Conservation (phyloP, 2,797 vertebrate species). For the Australoheros facetus region DNA sequence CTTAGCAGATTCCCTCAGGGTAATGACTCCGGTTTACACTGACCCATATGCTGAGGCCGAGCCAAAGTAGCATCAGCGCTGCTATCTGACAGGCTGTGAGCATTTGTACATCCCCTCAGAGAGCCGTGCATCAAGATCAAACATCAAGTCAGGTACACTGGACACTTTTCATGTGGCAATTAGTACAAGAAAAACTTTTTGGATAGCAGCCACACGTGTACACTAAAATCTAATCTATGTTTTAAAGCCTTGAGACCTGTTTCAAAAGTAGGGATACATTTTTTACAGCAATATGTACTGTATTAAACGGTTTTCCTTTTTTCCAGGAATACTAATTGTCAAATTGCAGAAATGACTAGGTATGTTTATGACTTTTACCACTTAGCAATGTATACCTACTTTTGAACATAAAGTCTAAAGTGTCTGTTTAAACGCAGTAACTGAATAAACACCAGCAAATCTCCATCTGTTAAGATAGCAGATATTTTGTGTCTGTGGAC, state of each 20-base stretch:
- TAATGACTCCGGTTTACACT: slow-evolving; percentile 56
- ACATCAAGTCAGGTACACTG: neutral
- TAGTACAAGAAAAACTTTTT: neutral
- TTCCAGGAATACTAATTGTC: slow-evolving; percentile 12
- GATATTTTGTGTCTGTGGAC: slow-evolving; percentile 27
- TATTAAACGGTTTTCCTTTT: slow-evolving; percentile 2
- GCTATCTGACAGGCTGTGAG: slow-evolving; percentile 66
- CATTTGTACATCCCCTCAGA: slow-evolving; percentile 57
- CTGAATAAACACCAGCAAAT: slow-evolving; percentile 70
- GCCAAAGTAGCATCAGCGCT: slow-evolving; percentile 54
- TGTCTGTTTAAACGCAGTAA: slow-evolving; percentile 22
- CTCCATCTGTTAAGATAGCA: slow-evolving; percentile 16
- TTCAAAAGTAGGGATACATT: slow-evolving; percentile 28
- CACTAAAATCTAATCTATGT: neutral
- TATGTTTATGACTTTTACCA: slow-evolving; percentile 1
- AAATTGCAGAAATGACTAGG: neutral
- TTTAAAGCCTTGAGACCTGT: neutral
- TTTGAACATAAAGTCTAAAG: slow-evolving; percentile 20
- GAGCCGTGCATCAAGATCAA: slow-evolving; percentile 13
- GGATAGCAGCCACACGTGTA: neutral
- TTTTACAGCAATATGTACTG: slow-evolving; percentile 10
- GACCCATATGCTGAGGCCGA: slow-evolving; percentile 56
- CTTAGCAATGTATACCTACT: neutral
- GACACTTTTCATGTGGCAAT: neutral
- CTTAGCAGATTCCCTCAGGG: slow-evolving; percentile 69